Base-by-base conservation (phyloP, 2,888 invertebrate species). In the Brachyptera putata region DNA sequence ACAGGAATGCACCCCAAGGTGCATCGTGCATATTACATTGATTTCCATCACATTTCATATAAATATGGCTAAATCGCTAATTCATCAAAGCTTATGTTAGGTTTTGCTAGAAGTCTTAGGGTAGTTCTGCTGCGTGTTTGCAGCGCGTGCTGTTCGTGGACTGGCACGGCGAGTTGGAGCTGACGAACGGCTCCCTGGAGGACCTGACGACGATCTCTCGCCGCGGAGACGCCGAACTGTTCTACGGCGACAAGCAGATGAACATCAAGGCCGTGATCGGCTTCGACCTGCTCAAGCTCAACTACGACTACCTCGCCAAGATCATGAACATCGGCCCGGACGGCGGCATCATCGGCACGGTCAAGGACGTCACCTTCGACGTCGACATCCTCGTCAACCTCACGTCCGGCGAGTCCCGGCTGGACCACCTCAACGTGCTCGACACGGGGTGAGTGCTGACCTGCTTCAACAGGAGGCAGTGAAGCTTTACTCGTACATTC, bases 321-420 rank as follows among this genome's bases (percentile, higher is more conserved):
- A 49, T 60, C 13, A 60, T 60, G 60, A 50, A 50, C 24, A 60
- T 60, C 25, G 60, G 60, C 11, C 60, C 60, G 0, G 57, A 60
- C 25, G 60, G 60, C 11, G 56, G 57, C 25, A 30, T 60, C 26
- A 37, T 11, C 16, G 60, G 60, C 36, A 59, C 43, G 14, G 59
- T 24, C 11, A 46, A 59, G 14, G 59, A 53, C 18, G 37, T 59
- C 41, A 41, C 30, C 11, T 39, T 53, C 30, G 16, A 30, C 18
- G 41, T 53, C 39, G 55, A 53, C 14, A 11, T 59, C 34, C 41
- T 34, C 2, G n/a, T 53, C 0, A 36, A 59, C 21, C 16, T 59
- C 21, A 46, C 41, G 1, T 34, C 26, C 1, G 22, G 36, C 14
- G 49, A 24, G 22, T 41, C 53, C 1, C 30, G 30, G 1, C 24